These are phyloP conservation scores for Pseudomyrmex gracilis DNA, from an alignment of 1,140 invertebrate species.

Conservation along the genomic window DNA sequence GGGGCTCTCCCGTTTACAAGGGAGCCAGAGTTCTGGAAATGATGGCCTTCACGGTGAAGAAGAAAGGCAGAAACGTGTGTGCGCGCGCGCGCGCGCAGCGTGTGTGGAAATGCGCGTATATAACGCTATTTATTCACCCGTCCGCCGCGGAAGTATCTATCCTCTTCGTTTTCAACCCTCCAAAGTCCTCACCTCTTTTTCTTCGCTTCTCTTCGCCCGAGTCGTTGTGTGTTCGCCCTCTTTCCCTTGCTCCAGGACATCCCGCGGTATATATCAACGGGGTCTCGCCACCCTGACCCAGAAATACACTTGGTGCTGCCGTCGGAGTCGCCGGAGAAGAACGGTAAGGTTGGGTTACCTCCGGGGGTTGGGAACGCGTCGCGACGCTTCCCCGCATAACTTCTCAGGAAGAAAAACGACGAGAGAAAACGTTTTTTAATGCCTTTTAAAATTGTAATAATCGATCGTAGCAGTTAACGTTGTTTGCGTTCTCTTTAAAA, in stretches of 20 bases:
- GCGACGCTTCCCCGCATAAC: conserved; percentile 53
- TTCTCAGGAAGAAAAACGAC: conserved; percentile 47
- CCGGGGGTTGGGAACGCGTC: background rate
- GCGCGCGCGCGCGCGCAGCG: conserved; percentile 35
- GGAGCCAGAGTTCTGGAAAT: conserved; percentile 73
- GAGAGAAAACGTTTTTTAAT: conserved; percentile 47
- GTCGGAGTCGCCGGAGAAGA: conserved; percentile 55
- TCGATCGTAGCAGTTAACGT: conserved; percentile 48
- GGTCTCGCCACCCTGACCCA: conserved; percentile 75
- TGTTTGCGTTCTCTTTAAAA: conserved; percentile 54
- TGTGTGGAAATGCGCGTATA: conserved; percentile 66
- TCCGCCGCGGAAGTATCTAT: conserved; percentile 37
- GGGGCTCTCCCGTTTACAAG: conserved; percentile 63
- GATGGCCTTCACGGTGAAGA: conserved; percentile 69
- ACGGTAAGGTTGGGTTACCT: conserved; percentile 43
- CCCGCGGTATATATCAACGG: conserved; percentile 69
- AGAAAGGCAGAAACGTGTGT: conserved; percentile 66
- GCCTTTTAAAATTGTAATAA: conserved; percentile 60
- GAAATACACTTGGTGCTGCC: conserved; percentile 72
- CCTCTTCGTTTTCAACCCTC: background rate
- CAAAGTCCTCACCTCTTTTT: conserved; percentile 23
- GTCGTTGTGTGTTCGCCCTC: conserved; percentile 1
- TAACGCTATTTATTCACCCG: conserved; percentile 71
- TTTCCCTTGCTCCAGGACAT: conserved; percentile 17
- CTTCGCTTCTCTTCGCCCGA: conserved; percentile 36